Conservation (phyloP, 1,140 invertebrate species). For the Formica selysi region DNA sequence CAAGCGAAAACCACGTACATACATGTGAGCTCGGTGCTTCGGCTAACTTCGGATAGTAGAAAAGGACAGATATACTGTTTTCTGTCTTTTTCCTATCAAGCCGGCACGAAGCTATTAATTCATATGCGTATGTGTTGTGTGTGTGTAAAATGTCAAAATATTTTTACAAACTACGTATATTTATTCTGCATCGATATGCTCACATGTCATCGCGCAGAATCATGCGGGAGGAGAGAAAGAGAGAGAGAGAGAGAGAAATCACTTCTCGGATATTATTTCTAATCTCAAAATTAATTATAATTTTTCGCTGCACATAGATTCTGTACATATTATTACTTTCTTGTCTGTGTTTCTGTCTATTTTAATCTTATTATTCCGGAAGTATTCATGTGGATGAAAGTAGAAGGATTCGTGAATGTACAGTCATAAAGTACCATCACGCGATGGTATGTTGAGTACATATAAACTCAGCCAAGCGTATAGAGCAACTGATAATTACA, state of each 20-base stretch:
- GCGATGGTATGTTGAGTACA: slow-evolving; percentile 35
- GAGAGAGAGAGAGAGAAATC: not conserved
- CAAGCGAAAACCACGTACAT: no score
- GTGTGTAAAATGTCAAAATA: not conserved
- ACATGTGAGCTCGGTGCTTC: no score
- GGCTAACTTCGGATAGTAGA: no score
- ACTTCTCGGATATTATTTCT: not conserved
- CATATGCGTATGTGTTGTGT: no score
- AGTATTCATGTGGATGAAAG: slow-evolving; percentile 34
- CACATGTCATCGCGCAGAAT: no score
- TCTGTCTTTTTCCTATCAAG: no score
- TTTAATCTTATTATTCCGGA: slow-evolving; percentile 25
- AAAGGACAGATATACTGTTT: no score
- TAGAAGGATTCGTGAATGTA: slow-evolving; percentile 34
- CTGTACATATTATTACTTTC: not conserved
- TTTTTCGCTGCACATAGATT: not conserved
- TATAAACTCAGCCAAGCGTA: slow-evolving; percentile 34
- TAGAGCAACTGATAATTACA: slow-evolving; percentile 42
- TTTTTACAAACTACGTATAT: not conserved
- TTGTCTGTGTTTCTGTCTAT: slow-evolving; percentile 8
- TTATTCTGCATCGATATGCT: not conserved
- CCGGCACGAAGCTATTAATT: no score
- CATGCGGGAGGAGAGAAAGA: no score
- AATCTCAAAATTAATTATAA: slow-evolving; percentile 22
- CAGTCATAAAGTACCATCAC: slow-evolving; percentile 31